Evolutionary conservation across 2,113 vertebrate species (phyloP).

Genomic region (Indicator indicator): DNA sequence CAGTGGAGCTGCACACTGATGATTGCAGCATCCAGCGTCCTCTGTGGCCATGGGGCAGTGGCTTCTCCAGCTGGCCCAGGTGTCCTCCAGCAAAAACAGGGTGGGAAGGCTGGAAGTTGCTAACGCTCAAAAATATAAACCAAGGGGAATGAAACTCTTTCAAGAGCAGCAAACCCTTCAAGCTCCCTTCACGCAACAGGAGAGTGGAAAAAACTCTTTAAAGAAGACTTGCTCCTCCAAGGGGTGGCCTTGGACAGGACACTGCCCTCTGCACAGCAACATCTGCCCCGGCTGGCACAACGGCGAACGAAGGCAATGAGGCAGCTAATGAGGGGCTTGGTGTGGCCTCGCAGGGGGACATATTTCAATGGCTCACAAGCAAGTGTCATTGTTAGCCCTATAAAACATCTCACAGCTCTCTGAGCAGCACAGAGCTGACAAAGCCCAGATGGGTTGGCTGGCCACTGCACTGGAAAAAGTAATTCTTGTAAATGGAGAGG

Average conservation of each 20-base stretch:
- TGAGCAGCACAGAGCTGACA: conserved; percentile 31
- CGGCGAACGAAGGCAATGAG: not conserved
- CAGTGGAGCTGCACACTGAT: not conserved
- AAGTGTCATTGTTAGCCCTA: not conserved
- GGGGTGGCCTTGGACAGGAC: not conserved
- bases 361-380: not conserved
- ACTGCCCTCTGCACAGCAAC: not conserved
- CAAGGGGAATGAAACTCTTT: not conserved
- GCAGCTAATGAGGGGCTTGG: not conserved
- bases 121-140: not conserved
- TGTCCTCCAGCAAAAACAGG: not conserved
- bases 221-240: not conserved
- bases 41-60: fast-evolving
- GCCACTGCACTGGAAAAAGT: conserved; percentile 61
- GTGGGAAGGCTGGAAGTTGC: not conserved
- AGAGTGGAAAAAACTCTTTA: not conserved
- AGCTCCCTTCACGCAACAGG: not conserved
- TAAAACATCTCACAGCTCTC: conserved; percentile 6
- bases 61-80: not conserved
- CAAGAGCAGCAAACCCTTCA: not conserved
- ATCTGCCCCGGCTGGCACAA: fast-evolving
- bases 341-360: not conserved
- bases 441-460: conserved; percentile 59
- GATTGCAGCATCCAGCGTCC: not conserved
- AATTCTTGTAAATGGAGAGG: conserved; percentile 67